phyloP scores from a whole-genome alignment of 2,113 vertebrate species.

The Patagioenas fasciata region DNA sequence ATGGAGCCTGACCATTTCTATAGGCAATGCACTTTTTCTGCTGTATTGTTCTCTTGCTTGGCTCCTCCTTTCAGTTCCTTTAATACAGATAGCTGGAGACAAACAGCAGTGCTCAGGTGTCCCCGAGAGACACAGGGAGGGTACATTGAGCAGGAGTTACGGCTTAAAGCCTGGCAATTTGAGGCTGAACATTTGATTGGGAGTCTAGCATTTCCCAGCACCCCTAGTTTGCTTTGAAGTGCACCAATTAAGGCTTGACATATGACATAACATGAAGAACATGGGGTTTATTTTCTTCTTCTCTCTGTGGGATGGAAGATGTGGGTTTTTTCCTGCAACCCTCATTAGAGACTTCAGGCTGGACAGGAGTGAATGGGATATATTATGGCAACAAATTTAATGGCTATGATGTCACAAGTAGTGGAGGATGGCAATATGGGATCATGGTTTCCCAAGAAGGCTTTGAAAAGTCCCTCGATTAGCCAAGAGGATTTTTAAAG shows the following conservation, averaged over 20 bases:
- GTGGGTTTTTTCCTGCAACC: not conserved
- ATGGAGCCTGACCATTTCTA: not conserved
- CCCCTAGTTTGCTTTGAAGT: not conserved
- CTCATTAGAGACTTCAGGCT: slow-evolving; percentile 30
- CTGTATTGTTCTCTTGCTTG: not conserved
- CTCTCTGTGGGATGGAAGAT: not conserved
- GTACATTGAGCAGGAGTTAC: not conserved
- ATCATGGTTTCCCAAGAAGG: not conserved
- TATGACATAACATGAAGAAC: accelerated
- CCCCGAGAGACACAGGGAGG: accelerated
- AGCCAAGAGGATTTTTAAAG: not conserved
- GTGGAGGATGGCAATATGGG: not conserved
- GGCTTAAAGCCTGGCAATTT: not conserved
- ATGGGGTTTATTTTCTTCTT: not conserved
- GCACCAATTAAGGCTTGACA: not conserved
- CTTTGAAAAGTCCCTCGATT: slow-evolving; percentile 1
- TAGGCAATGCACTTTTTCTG: not conserved
- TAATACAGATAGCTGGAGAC: not conserved
- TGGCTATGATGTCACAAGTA: not conserved
- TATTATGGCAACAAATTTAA: not conserved
- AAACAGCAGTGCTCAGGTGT: not conserved
- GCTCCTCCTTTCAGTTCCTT: not conserved
- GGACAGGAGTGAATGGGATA: not conserved
- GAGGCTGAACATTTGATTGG: not conserved
- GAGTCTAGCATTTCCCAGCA: not conserved